These are phyloP conservation scores for Hyalella azteca DNA, from an alignment of 2,888 invertebrate species.

Conservation along the genomic window DNA sequence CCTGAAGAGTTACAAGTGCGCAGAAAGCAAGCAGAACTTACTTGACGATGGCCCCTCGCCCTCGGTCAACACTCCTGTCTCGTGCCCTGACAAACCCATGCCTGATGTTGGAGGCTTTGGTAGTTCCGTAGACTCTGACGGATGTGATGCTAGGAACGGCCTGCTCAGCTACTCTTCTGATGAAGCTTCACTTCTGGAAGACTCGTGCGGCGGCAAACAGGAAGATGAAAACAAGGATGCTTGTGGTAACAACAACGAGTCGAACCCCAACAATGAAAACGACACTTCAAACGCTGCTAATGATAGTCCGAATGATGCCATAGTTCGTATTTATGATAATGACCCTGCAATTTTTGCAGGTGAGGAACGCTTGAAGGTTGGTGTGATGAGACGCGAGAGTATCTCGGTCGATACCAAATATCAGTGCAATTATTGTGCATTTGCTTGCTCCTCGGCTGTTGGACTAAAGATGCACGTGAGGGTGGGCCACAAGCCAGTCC, in stretches of 20 bases:
- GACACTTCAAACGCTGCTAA: background rate
- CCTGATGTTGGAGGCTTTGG: background rate
- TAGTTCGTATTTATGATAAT: slow-evolving; percentile 46
- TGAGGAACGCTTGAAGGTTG: slow-evolving; percentile 54
- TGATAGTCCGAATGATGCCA: background rate
- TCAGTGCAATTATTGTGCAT: slow-evolving; percentile 53
- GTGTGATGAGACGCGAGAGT: slow-evolving; percentile 45
- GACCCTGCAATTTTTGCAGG: slow-evolving; percentile 57
- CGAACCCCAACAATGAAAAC: background rate
- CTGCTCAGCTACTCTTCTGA: slow-evolving; percentile 3
- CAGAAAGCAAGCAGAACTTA: background rate
- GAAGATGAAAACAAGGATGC: slow-evolving; percentile 6
- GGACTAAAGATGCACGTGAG: slow-evolving; percentile 57
- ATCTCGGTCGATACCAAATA: slow-evolving; percentile 14
- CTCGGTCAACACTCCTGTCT: background rate
- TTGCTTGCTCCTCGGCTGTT: slow-evolving; percentile 46
- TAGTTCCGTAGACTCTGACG: background rate
- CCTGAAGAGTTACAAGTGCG: slow-evolving; percentile 11
- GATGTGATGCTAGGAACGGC: background rate
- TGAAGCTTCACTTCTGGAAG: background rate
- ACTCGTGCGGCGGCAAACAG: background rate
- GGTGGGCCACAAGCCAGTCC: slow-evolving; percentile 55
- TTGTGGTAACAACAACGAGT: background rate
- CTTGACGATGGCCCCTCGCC: background rate
- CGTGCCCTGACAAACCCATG: slow-evolving; percentile 4